These are phyloP conservation scores for Pardalotus punctatus DNA, from an alignment of 2,113 vertebrate species.

Conservation along the genomic window DNA sequence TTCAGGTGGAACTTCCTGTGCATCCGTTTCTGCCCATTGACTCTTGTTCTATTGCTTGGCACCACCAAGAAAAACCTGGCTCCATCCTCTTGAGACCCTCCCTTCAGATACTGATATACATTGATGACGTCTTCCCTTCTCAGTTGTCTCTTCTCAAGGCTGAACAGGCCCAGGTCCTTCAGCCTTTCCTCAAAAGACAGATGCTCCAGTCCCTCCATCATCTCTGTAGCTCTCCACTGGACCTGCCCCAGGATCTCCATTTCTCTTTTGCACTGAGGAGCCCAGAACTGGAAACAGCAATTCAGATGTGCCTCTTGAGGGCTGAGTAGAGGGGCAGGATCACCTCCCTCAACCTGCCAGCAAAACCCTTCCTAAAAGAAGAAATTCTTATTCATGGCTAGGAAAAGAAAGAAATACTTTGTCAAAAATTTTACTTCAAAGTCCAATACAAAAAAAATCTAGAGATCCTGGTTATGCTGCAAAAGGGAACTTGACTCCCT, in stretches of 20 bases:
- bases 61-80: background rate
- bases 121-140: background rate
- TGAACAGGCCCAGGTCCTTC: background rate
- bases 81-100: background rate
- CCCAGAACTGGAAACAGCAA: background rate
- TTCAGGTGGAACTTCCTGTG: background rate
- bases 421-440: background rate
- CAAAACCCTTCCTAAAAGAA: background rate
- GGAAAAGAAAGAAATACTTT: background rate
- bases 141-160: background rate
- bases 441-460: background rate
- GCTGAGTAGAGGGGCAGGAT: background rate
- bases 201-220: background rate
- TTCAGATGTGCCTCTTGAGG: accelerated
- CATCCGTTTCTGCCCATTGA: background rate
- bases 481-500: background rate
- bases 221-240: too few species aligned
- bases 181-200: background rate
- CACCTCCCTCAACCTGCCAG: background rate
- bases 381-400: background rate
- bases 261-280: background rate
- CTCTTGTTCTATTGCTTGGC: background rate
- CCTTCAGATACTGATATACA: background rate
- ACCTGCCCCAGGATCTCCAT: background rate
- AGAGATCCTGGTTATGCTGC: background rate